Evolutionary conservation across 1,140 invertebrate genomes (phyloP).

Genomic region (Scaptomyza pallida): DNA sequence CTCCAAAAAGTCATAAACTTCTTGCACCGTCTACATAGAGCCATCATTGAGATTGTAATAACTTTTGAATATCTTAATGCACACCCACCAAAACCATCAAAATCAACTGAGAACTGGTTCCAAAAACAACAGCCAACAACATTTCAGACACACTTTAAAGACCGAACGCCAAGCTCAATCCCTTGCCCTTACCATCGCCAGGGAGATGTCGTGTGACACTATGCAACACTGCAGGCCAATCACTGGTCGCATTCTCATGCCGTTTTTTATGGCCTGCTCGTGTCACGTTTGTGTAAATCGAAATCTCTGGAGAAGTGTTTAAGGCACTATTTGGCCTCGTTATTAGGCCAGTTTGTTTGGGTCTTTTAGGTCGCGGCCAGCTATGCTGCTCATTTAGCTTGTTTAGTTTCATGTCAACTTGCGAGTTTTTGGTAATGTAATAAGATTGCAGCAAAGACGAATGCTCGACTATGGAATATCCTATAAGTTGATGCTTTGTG

Average conservation of each 20-base stretch:
- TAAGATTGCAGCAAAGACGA: not conserved
- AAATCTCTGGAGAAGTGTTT: slow-evolving; percentile 4
- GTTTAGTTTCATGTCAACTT: slow-evolving; percentile 47
- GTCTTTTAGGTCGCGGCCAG: slow-evolving; percentile 34
- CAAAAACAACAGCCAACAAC: slow-evolving; percentile 24
- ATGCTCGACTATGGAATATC: not conserved
- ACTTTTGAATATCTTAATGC: slow-evolving; percentile 45
- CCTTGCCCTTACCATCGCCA: not conserved
- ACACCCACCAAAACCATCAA: slow-evolving; percentile 44
- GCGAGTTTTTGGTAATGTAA: slow-evolving; percentile 48
- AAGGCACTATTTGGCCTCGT: slow-evolving; percentile 20
- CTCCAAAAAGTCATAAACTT: not conserved
- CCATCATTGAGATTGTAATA: slow-evolving; percentile 34
- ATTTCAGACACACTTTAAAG: slow-evolving; percentile 23
- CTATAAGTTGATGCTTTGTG: not conserved
- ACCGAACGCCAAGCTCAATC: not conserved
- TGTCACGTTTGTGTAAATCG: slow-evolving; percentile 51
- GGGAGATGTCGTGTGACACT: slow-evolving; percentile 23
- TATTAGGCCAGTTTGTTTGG: slow-evolving; percentile 34
- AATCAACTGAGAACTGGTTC: slow-evolving; percentile 22
- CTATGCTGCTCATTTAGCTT: slow-evolving; percentile 47
- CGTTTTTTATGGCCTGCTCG: slow-evolving; percentile 45
- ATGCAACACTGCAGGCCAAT: slow-evolving; percentile 18
- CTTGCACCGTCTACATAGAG: slow-evolving; percentile 12
- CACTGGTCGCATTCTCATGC: slow-evolving; percentile 17